These are phyloP conservation scores for Formicarius rufipectus DNA, from an alignment of 2,113 vertebrate genomes.

Conservation along the genomic window DNA sequence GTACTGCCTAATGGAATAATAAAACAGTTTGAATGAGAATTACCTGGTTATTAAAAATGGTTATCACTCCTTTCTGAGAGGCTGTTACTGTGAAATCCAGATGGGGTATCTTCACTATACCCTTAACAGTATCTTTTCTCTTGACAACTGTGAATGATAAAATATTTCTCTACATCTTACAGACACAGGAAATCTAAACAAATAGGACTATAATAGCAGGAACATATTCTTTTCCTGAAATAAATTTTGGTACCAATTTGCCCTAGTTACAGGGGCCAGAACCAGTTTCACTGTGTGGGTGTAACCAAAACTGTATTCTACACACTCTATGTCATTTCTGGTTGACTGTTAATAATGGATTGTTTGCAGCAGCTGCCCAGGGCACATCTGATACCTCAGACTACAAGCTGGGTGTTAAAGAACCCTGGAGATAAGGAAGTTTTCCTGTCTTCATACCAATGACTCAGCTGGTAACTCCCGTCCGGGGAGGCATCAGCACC, in stretches of 20 bases:
- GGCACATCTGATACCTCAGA: too few relatives aligned
- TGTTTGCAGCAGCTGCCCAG: too few relatives aligned
- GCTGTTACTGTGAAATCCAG: slow-evolving; percentile 68
- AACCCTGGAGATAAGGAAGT: too few relatives aligned
- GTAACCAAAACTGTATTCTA: too few relatives aligned
- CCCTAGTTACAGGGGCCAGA: too few relatives aligned
- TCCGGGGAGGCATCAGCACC: too few relatives aligned
- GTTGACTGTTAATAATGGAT: too few relatives aligned
- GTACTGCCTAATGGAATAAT: neutral
- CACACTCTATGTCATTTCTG: too few relatives aligned
- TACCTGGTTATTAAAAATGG: slow-evolving; percentile 76
- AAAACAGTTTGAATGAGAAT: neutral
- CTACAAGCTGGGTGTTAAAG: too few relatives aligned
- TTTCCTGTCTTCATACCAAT: too few relatives aligned
- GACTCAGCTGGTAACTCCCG: too few relatives aligned
- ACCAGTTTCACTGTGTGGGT: too few relatives aligned
- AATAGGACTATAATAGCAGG: neutral
- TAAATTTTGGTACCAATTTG: neutral
- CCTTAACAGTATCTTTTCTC: slow-evolving; percentile 71
- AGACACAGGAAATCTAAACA: neutral
- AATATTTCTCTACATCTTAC: neutral
- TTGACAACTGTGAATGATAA: slow-evolving; percentile 66
- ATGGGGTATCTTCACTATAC: slow-evolving; percentile 70
- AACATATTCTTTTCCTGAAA: neutral
- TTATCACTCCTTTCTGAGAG: slow-evolving; percentile 74